Evolutionary conservation across 2,888 invertebrate species (phyloP).

Genomic region (Phorcus lineatus): DNA sequence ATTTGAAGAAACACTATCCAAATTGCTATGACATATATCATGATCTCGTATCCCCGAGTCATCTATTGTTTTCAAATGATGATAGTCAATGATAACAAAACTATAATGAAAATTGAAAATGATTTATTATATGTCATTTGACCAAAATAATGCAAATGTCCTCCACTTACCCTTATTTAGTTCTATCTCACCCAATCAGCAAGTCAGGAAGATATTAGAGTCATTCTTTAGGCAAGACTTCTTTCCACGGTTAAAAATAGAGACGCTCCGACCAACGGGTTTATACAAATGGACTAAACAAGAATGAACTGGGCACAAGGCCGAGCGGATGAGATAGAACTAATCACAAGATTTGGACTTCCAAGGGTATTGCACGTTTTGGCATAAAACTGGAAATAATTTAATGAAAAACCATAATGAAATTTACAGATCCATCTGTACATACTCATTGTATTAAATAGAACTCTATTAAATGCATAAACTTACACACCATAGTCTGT

Average conservation of each 20-base stretch:
- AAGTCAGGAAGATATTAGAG: too few relatives aligned
- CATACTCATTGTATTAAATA: conserved; percentile 1
- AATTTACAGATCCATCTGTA: conserved; percentile 6
- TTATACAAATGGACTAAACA: too few relatives aligned
- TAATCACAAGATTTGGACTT: not conserved
- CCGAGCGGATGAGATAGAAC: not conserved
- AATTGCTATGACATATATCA: too few relatives aligned
- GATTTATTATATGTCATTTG: conserved; percentile 9
- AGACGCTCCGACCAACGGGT: too few relatives aligned
- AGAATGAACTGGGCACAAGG: too few relatives aligned
- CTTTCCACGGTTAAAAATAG: too few relatives aligned
- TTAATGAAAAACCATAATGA: conserved; percentile 9
- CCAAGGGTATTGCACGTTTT: conserved; percentile 8
- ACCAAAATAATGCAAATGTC: not conserved
- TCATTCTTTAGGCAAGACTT: too few relatives aligned
- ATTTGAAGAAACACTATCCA: too few relatives aligned
- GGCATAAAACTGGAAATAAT: conserved; percentile 11
- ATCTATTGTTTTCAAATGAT: too few relatives aligned
- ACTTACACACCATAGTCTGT: conserved; percentile 2
- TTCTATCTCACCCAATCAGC: too few relatives aligned
- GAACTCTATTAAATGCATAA: conserved; percentile 11
- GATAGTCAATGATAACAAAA: not conserved
- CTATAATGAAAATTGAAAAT: not conserved
- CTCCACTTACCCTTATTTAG: too few relatives aligned
- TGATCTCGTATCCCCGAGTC: too few relatives aligned